Conservation (phyloP, 1,140 invertebrate genomes). For the Bombyx mori region DNA sequence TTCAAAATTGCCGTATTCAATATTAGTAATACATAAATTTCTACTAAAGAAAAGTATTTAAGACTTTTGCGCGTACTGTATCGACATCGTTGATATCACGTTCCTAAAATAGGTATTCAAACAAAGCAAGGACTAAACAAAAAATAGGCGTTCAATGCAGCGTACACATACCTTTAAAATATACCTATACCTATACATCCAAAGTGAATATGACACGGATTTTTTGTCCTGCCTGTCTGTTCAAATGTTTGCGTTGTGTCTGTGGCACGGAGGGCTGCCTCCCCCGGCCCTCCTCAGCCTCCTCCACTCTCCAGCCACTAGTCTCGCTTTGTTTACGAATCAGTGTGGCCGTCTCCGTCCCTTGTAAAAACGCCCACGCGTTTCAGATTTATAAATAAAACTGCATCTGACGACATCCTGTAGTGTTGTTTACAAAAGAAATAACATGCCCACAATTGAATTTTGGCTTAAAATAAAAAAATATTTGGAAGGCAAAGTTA, state of each 20-base stretch:
- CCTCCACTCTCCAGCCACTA: slow-evolving; percentile 29
- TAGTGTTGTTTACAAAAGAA: slow-evolving; percentile 2
- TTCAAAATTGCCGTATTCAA: too few species aligned
- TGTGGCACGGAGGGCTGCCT: slow-evolving; percentile 38
- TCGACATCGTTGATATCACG: too few species aligned
- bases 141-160: not conserved
- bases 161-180: not conserved
- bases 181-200: not conserved
- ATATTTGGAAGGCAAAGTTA: not conserved
- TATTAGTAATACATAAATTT: too few species aligned
- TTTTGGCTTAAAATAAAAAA: too few species aligned
- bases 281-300: slow-evolving; percentile 20
- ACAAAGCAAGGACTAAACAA: slow-evolving; percentile 1
- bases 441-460: too few species aligned
- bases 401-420: slow-evolving; percentile 21
- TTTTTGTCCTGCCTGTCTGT: slow-evolving; percentile 20
- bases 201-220: slow-evolving; percentile 10
- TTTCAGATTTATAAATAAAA: slow-evolving; percentile 49
- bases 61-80: too few species aligned
- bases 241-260: slow-evolving; percentile 39
- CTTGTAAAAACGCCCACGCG: slow-evolving; percentile 17
- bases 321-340: slow-evolving; percentile 57
- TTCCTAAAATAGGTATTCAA: not conserved
- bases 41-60: too few species aligned
- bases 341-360: slow-evolving; percentile 40